These are phyloP conservation scores for Falco cherrug DNA, from an alignment of 2,797 vertebrate species.

Conservation along the genomic window DNA sequence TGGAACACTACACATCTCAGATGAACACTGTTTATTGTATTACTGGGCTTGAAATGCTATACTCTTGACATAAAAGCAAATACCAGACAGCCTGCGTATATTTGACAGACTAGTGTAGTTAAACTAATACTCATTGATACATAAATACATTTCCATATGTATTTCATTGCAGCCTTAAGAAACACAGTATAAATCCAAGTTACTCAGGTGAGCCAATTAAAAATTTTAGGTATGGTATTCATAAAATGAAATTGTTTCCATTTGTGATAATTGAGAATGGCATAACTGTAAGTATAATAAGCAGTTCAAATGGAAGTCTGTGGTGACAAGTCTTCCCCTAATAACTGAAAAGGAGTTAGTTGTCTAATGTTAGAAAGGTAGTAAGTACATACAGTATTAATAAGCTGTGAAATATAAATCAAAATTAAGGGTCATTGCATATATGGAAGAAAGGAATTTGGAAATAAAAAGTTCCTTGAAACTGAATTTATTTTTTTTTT, in stretches of 20 bases:
- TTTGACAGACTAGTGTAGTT: conserved; percentile 11
- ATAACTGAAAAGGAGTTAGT: neutral
- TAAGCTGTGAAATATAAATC: neutral
- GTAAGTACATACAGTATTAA: neutral
- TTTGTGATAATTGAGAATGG: neutral
- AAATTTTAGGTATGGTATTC: neutral
- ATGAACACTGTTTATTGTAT: conserved; percentile 56
- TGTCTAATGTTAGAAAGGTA: neutral
- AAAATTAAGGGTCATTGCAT: neutral
- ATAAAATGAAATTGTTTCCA: neutral
- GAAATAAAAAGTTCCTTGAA: neutral
- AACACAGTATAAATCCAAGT: neutral
- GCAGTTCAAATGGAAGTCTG: neutral
- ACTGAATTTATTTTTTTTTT: neutral
- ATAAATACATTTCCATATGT: conserved; percentile 5
- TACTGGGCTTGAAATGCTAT: conserved; percentile 48
- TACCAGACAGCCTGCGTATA: conserved; percentile 18
- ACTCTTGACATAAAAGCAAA: conserved; percentile 37
- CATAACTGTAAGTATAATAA: neutral
- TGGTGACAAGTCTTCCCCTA: neutral
- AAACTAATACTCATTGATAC: neutral
- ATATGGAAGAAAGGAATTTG: neutral
- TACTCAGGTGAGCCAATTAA: neutral
- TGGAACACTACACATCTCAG: neutral
- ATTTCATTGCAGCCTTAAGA: neutral